Percentiles rank a stretch among this genome's conserved stretches.
Conservation (phyloP, 1,140 invertebrate species). For the Melipona quadrifasciata region DNA sequence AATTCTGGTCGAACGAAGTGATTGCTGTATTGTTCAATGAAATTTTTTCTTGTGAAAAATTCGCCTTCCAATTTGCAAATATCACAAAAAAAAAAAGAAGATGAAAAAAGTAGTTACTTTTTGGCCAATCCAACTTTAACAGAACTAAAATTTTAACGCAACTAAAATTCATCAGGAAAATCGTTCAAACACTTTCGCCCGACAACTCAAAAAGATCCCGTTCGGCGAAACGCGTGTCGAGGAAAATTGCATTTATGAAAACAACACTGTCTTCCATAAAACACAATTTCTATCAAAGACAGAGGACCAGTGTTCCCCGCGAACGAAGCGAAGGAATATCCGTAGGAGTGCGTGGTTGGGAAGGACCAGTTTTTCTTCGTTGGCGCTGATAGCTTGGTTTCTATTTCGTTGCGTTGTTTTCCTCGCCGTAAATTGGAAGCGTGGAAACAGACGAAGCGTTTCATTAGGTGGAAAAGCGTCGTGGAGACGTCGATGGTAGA, state of each 20-base stretch:
- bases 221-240: background rate
- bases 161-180: background rate
- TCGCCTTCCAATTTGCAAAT: too few species aligned
- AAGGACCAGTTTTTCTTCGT: background rate
- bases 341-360: background rate
- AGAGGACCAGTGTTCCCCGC: background rate
- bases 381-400: background rate
- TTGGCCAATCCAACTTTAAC: too few species aligned
- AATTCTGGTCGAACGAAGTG: too few species aligned
- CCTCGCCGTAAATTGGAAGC: background rate
- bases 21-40: too few species aligned
- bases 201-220: background rate
- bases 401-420: background rate
- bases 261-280: background rate
- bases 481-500: constrained; percentile 3
- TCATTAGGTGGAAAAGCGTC: constrained; percentile 22
- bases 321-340: constrained; percentile 17
- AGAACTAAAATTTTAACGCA: too few species aligned
- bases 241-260: background rate
- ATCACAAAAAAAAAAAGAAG: too few species aligned
- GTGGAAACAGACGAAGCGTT: constrained; percentile 6
- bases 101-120: too few species aligned
- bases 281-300: background rate
- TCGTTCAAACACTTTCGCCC: too few species aligned
- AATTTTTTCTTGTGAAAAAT: too few species aligned